Evolutionary conservation across 2,888 invertebrate species (phyloP).

Genomic region (Thumatha senex): DNA sequence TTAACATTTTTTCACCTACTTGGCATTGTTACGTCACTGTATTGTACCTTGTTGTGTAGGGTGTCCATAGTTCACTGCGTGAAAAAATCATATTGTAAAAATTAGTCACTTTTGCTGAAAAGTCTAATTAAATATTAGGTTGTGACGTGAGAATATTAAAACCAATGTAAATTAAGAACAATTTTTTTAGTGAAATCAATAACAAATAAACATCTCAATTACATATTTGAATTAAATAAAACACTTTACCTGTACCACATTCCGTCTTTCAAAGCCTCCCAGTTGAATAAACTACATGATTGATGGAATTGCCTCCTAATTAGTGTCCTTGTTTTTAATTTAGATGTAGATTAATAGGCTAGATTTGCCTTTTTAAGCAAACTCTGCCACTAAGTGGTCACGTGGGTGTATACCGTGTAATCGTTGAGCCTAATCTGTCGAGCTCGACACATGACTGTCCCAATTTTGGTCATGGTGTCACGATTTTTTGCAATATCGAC

Average conservation of each 20-base stretch:
- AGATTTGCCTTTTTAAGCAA: conserved; percentile 20
- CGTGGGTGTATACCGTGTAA: conserved; percentile 27
- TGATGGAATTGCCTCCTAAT: background rate
- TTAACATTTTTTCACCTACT: conserved; percentile 70
- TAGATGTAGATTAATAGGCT: conserved; percentile 12
- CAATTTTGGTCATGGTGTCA: conserved; percentile 20
- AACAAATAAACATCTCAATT: no score
- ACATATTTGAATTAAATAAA: no score
- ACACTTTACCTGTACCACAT: no score
- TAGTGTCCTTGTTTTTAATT: conserved; percentile 17
- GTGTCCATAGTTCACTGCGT: conserved; percentile 34
- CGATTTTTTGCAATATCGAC: conserved; percentile 17
- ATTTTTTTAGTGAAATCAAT: no score
- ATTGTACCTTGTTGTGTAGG: conserved; percentile 60
- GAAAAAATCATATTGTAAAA: background rate
- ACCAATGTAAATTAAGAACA: no score
- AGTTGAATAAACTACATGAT: background rate
- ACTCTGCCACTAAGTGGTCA: conserved; percentile 10
- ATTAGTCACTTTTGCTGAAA: background rate
- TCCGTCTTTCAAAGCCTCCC: no score
- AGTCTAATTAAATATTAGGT: no score
- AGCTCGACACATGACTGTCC: conserved; percentile 18
- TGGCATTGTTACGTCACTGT: conserved; percentile 59
- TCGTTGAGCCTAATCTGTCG: conserved; percentile 25
- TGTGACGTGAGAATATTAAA: no score